Percentiles rank a stretch among this genome's conserved stretches.
phyloP scores from a whole-genome alignment of 2,113 vertebrate species.

The Labrus mixtus region DNA sequence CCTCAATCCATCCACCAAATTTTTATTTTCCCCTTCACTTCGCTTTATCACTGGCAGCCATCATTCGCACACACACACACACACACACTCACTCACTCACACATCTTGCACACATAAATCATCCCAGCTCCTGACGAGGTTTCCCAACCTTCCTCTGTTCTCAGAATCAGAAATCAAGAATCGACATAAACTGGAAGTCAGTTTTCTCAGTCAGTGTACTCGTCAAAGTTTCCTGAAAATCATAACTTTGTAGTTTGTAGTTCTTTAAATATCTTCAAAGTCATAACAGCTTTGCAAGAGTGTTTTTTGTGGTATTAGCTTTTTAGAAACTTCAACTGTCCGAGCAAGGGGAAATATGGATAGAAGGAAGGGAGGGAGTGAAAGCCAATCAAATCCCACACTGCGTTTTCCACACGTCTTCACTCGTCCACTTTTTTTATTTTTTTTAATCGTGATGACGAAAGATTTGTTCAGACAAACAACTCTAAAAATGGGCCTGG shows the following conservation, averaged over 20 bases:
- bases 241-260: not conserved
- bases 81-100: conserved; percentile 7
- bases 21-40: conserved; percentile 12
- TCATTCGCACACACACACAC: conserved; percentile 12
- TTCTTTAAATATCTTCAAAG: not conserved
- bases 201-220: too few species aligned
- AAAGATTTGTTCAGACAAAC: conserved; percentile 25
- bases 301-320: conserved; percentile 45
- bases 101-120: conserved; percentile 20
- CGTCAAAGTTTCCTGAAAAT: too few species aligned
- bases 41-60: conserved; percentile 30
- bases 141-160: conserved; percentile 22
- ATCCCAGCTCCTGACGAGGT: conserved; percentile 1
- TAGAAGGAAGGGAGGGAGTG: conserved; percentile 34
- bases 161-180: conserved; percentile 6
- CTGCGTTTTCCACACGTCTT: conserved; percentile 49
- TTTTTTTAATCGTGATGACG: conserved; percentile 27
- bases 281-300: conserved; percentile 2
- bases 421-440: conserved; percentile 48
- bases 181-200: not conserved
- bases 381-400: conserved; percentile 39
- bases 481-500: conserved; percentile 39
- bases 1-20: conserved; percentile 37
- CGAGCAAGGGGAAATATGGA: conserved; percentile 10
- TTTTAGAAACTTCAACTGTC: conserved; percentile 32